A percentile compares a stretch with the other conserved stretches of the same genome.
Conservation (phyloP, 2,113 vertebrate species). For the Naja naja region DNA sequence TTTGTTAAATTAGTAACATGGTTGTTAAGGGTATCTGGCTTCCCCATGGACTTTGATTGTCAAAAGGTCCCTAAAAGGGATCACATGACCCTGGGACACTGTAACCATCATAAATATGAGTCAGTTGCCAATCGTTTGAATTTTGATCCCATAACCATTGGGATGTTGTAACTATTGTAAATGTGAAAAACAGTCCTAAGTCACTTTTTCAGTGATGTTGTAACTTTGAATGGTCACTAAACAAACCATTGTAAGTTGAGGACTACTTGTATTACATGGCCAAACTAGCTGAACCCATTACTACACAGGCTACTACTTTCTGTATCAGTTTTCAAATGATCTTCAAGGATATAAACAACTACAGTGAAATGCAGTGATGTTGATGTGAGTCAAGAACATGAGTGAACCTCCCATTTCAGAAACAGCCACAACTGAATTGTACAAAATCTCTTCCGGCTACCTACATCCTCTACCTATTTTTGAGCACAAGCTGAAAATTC, state of each 20-base stretch:
- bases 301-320: neutral
- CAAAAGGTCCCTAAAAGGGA: neutral
- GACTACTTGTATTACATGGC: neutral
- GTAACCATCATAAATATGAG: neutral
- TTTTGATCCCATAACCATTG: neutral
- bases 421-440: neutral
- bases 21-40: neutral
- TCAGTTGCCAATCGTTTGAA: neutral
- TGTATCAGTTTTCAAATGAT: neutral
- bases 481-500: neutral
- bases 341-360: neutral
- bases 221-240: neutral
- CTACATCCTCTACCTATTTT: neutral
- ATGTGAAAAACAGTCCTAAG: neutral
- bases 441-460: neutral
- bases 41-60: neutral
- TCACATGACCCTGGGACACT: neutral
- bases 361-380: neutral
- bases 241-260: neutral
- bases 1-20: neutral
- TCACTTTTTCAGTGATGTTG: neutral
- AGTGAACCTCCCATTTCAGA: neutral
- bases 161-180: neutral
- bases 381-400: neutral
- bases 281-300: neutral